These are phyloP conservation scores for Blennius ocellaris DNA, from an alignment of 2,113 vertebrate genomes.

Conservation along the genomic window DNA sequence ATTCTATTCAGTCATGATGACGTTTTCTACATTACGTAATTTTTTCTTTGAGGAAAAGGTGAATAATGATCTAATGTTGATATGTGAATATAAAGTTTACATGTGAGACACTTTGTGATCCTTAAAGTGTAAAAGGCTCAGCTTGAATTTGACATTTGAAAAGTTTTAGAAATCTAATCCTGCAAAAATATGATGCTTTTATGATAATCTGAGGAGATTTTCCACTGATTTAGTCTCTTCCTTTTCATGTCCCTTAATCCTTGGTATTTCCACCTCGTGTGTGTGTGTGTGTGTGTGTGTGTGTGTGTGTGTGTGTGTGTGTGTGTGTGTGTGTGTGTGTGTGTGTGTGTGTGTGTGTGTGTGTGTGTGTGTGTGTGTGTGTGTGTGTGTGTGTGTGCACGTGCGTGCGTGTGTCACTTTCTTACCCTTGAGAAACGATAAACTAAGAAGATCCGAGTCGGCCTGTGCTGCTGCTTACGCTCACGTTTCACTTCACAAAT, in stretches of 20 bases:
- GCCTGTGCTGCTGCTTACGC: no score
- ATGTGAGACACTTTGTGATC: neutral
- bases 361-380: slow-evolving; percentile 17
- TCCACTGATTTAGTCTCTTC: slow-evolving; percentile 19
- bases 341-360: slow-evolving; percentile 10
- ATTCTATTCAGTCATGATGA: no score
- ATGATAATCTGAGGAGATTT: slow-evolving; percentile 34
- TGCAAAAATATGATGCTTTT: slow-evolving; percentile 34
- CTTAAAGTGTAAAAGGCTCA: slow-evolving; percentile 27
- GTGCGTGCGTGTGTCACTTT: slow-evolving; percentile 41
- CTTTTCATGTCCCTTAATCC: slow-evolving; percentile 36
- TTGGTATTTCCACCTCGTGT: slow-evolving; percentile 20
- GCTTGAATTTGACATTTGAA: slow-evolving; percentile 40
- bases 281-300: slow-evolving; percentile 11
- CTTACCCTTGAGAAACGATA: slow-evolving; percentile 29
- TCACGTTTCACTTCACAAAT: no score
- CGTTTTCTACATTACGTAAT: no score
- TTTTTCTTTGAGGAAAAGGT: no score
- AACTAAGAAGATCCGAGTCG: no score
- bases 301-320: slow-evolving; percentile 44
- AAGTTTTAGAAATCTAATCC: slow-evolving; percentile 40
- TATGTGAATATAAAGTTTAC: no score
- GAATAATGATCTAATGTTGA: no score
- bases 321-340: slow-evolving; percentile 38
- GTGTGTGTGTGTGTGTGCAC: slow-evolving; percentile 17